Base-by-base conservation (phyloP, 2,888 invertebrate species). In the Phaedon cochleariae region DNA sequence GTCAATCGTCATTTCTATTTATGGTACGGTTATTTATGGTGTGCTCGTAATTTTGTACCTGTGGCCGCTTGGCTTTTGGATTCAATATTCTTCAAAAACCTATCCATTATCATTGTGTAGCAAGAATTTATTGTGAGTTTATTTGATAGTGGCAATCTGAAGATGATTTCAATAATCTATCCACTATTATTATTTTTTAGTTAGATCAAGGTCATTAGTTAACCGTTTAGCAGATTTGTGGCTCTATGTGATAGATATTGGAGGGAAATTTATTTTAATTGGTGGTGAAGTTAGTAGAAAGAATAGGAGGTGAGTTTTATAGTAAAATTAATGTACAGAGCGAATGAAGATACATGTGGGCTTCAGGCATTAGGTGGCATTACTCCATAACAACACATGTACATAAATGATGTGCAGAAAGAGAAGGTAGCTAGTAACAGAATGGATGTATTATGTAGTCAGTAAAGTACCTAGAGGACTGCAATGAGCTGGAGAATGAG, bases 1-100 rank as follows among this genome's bases (percentile, higher is more conserved):
- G 3, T 26, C 26, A 26, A 26, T 26, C 54, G 76, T 77, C 76
- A 79, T 74, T 74, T 72, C 77, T 79, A 79, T 79, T 79, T 78
- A 77, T 74, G 77, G 76, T 72, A 72, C 62, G 57, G 59, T 51
- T 29, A n/a, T 31, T 57, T 60, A 53, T 73, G 66, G 66, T 59
- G 67, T 61, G 67, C 46, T 59, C 34, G 58, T 53, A 37, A 26
- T 46, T 57, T 59, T 52, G 52, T 61, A 26, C 26, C 26, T 26
- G 26, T 34, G 31, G 31, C 31, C 34, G 54, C 62, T 71, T 60
- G 64, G 53, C 57, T 65, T 65, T 61, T 62, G 60, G 31, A 48
- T 64, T 55, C 41, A 41, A 55, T 41, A 37, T 26, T 26, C 26
- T 26, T 55, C 22, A 59, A 49, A 54, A 46, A 2, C 26, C 2